Conservation (phyloP, 1,140 invertebrate species). For the Procambarus clarkii region DNA sequence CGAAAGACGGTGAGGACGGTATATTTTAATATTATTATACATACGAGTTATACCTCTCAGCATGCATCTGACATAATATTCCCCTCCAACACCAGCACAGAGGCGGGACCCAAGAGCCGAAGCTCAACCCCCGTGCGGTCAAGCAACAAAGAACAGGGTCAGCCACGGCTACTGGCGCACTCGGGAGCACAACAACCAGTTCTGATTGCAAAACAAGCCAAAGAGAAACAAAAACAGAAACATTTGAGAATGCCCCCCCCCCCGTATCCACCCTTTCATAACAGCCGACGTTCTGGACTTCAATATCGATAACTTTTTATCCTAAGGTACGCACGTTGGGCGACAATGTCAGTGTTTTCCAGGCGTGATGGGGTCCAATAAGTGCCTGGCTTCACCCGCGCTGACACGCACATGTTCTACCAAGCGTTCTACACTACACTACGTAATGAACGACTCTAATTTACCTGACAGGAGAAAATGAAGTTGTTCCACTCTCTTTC, state of each 20-base stretch:
- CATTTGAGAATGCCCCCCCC: not conserved
- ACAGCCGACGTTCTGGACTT: slow-evolving; percentile 17
- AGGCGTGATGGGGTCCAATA: slow-evolving; percentile 44
- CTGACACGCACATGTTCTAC: slow-evolving; percentile 45
- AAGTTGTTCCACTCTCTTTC: slow-evolving; percentile 4
- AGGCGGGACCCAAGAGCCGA: no score
- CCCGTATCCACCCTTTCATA: not conserved
- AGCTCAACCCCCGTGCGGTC: no score
- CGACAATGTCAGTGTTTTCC: slow-evolving; percentile 4
- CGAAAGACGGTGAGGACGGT: no score
- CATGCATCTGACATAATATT: no score
- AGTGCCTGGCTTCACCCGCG: slow-evolving; percentile 17
- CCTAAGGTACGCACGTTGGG: not conserved
- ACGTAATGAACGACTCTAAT: slow-evolving; percentile 40
- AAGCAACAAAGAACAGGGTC: no score
- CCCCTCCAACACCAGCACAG: no score
- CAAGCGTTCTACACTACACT: slow-evolving; percentile 5
- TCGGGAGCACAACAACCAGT: not conserved
- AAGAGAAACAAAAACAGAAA: not conserved
- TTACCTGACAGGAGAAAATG: slow-evolving; percentile 55
- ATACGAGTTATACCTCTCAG: no score
- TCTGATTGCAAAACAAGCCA: not conserved
- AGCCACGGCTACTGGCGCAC: no score
- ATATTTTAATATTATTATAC: no score
- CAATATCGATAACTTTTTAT: slow-evolving; percentile 15